Evolutionary conservation across 2,797 vertebrate genomes (phyloP), one percentile per base, ranked within the genome.

Genomic region (Coregonus sp.): DNA sequence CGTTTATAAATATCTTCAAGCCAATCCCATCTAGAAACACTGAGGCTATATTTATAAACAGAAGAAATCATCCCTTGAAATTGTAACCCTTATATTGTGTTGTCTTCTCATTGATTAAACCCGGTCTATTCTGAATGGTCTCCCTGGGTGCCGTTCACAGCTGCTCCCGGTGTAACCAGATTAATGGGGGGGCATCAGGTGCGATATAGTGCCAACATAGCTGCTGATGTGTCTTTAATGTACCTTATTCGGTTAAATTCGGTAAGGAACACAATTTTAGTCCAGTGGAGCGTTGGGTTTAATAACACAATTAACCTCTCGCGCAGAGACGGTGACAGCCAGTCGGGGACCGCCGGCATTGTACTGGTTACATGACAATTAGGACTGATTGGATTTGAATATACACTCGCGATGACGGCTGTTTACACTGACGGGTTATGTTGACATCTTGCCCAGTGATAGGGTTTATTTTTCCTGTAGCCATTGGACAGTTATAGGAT

Each of bases 361-460:
- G 76, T 88, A 86, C 86, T 81, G 18, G 70, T 85, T 85, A 81
- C 83, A 85, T 85, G 75, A 81, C 82, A 86, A 87, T 85, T 81
- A 81, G 56, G 70, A 80, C 75, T 83, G 85, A 86, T 87, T 86
- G 80, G 80, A 86, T 89, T 85, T 85, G 79, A 82, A 86, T 84
- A 76, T 72, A 51, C 77, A 78, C 75, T 52, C 85, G 84, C 71
- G 85, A 89, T 92, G 85, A 80, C 29, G 79, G 79, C 68, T 66
- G 66, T 78, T 86, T 82, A 85, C 82, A 82, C 70, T 80, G 80
- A 86, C 80, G 78, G 78, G 71, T 63, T 1, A 68, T 76, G 82
- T 81, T 83, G 82, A 84, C 75, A 73, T 68, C 81, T 70, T 59
- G 77, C 78, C 80, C 78, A 67, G 72, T 75, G 75, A 56, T 76